Evolutionary conservation across 1,140 invertebrate genomes (phyloP).

Genomic region (Cyrtorhinus lividipennis): DNA sequence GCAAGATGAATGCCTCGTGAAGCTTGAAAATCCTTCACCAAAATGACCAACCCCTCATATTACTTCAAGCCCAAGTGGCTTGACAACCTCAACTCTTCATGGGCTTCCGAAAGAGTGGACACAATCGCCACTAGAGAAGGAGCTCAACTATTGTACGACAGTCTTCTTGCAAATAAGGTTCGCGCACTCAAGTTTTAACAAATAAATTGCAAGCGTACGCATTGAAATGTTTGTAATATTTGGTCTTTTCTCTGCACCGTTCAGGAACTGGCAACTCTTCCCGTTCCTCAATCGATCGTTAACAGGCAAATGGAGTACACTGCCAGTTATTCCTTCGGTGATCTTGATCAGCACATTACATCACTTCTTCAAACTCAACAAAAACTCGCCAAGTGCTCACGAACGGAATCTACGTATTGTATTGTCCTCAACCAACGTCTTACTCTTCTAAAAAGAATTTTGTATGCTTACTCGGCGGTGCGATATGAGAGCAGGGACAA

Average conservation of each 20-base stretch:
- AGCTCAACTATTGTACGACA: slow-evolving; percentile 38
- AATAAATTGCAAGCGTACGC: too few relatives aligned
- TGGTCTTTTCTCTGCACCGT: not conserved
- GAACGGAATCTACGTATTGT: slow-evolving; percentile 40
- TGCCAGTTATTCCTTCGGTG: slow-evolving; percentile 24
- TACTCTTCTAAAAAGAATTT: slow-evolving; percentile 43
- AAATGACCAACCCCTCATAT: slow-evolving; percentile 5
- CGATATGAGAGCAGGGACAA: slow-evolving; percentile 40
- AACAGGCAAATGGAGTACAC: slow-evolving; percentile 29
- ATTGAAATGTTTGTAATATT: too few relatives aligned
- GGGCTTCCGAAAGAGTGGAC: slow-evolving; percentile 43
- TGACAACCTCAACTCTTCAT: slow-evolving; percentile 40
- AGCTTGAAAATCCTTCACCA: too few relatives aligned
- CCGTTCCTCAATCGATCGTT: slow-evolving; percentile 24
- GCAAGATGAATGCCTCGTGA: too few relatives aligned
- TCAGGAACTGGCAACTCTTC: slow-evolving; percentile 29
- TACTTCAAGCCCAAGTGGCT: slow-evolving; percentile 33
- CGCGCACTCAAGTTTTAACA: not conserved
- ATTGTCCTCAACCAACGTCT: slow-evolving; percentile 39
- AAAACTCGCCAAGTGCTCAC: slow-evolving; percentile 38
- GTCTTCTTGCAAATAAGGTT: slow-evolving; percentile 38
- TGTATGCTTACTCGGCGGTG: slow-evolving; percentile 36
- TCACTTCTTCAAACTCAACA: slow-evolving; percentile 37
- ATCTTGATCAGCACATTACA: slow-evolving; percentile 39
- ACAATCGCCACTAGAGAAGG: slow-evolving; percentile 37